phyloP scores from a whole-genome alignment of 2,797 vertebrate species.

The Hirundo rustica region DNA sequence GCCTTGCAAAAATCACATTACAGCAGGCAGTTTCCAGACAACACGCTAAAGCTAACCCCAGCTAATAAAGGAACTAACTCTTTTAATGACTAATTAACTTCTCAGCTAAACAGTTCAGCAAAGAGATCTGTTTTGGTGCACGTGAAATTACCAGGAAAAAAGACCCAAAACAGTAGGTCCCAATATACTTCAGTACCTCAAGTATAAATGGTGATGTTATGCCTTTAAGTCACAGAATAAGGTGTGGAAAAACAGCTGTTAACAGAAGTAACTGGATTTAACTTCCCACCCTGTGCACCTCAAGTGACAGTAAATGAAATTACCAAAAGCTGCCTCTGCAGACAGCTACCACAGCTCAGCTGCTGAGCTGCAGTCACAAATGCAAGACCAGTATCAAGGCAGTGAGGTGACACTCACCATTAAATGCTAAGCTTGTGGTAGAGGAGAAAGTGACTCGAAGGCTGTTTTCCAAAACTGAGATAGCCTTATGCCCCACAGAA shows the following conservation, averaged over 20 bases:
- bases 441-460: background rate
- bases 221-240: background rate
- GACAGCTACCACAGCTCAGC: background rate
- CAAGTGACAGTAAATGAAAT: background rate
- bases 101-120: background rate
- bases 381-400: background rate
- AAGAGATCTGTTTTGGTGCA: background rate
- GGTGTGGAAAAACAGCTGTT: background rate
- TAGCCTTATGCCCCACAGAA: rapidly evolving
- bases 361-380: background rate
- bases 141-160: background rate
- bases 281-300: background rate
- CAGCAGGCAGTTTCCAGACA: background rate
- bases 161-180: background rate
- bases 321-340: background rate
- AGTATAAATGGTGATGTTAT: background rate
- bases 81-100: background rate
- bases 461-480: background rate
- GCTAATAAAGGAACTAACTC: background rate
- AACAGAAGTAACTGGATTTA: background rate
- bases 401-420: background rate
- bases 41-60: background rate
- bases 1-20: background rate
- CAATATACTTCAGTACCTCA: background rate
- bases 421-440: background rate